Conservation (phyloP, 2,888 invertebrate genomes). For the Erebia ligea region DNA sequence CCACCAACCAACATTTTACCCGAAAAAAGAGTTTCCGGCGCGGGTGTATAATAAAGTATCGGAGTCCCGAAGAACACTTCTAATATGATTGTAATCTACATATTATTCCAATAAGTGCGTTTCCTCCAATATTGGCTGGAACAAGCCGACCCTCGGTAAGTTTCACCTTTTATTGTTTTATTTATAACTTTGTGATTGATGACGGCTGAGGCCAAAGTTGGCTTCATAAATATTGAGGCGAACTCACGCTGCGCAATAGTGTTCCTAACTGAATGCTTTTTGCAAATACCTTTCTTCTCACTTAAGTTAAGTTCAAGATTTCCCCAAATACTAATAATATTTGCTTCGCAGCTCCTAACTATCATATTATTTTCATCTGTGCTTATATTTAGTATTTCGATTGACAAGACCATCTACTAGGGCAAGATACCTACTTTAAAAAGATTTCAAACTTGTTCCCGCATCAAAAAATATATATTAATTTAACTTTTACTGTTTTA, state of each 20-base stretch:
- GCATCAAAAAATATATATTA: too few relatives aligned
- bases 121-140: constrained; percentile 74
- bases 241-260: constrained; percentile 73
- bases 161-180: constrained; percentile 83
- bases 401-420: too few relatives aligned
- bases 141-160: constrained; percentile 67
- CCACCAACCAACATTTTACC: constrained; percentile 13
- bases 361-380: too few relatives aligned
- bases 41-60: constrained; percentile 62
- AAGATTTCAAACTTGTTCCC: too few relatives aligned
- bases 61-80: constrained; percentile 67
- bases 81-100: constrained; percentile 80
- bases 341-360: background rate
- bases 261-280: constrained; percentile 48
- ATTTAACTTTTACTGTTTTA: too few relatives aligned
- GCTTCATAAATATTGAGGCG: constrained; percentile 81
- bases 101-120: constrained; percentile 82
- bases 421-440: too few relatives aligned
- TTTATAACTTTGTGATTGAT: constrained; percentile 84
- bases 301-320: background rate
- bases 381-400: too few relatives aligned
- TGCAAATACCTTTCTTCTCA: constrained; percentile 27
- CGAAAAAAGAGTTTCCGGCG: constrained; percentile 59
- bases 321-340: background rate
- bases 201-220: constrained; percentile 70